phyloP scores from a whole-genome alignment of 2,888 invertebrate species.

The Tipula lateralis region DNA sequence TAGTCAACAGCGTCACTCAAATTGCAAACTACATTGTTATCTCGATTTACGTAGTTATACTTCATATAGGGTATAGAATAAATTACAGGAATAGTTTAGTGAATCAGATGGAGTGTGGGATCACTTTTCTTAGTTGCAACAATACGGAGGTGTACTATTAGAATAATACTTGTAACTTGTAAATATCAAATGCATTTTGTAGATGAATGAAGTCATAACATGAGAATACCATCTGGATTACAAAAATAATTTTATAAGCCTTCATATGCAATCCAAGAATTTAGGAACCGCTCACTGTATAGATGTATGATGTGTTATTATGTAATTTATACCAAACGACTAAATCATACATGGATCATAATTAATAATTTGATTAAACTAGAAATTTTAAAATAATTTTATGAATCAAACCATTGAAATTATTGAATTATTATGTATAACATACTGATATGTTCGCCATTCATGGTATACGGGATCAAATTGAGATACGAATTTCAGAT shows the following conservation, averaged over 20 bases:
- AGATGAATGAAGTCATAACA: neutral
- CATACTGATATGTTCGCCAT: neutral
- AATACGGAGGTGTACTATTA: neutral
- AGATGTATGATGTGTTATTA: too few relatives aligned
- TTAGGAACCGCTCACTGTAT: too few relatives aligned
- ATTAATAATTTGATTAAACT: neutral
- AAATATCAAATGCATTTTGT: neutral
- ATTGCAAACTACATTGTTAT: too few relatives aligned
- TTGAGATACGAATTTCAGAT: neutral
- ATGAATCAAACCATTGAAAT: neutral
- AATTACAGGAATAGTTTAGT: neutral
- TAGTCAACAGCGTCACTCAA: too few relatives aligned
- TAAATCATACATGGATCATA: too few relatives aligned
- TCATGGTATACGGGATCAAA: neutral
- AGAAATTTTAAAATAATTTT: neutral
- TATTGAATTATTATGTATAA: too few relatives aligned
- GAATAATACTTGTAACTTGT: neutral
- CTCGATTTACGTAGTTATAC: too few relatives aligned
- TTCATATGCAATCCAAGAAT: too few relatives aligned
- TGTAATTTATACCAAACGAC: neutral
- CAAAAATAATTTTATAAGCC: too few relatives aligned
- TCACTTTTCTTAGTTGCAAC: neutral
- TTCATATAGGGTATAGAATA: neutral
- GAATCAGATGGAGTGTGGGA: neutral
- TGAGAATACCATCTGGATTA: too few relatives aligned